Evolutionary conservation across 1,140 invertebrate genomes (phyloP), one percentile per base, ranked within the genome.

Genomic region (Aphelinus atriplicis): DNA sequence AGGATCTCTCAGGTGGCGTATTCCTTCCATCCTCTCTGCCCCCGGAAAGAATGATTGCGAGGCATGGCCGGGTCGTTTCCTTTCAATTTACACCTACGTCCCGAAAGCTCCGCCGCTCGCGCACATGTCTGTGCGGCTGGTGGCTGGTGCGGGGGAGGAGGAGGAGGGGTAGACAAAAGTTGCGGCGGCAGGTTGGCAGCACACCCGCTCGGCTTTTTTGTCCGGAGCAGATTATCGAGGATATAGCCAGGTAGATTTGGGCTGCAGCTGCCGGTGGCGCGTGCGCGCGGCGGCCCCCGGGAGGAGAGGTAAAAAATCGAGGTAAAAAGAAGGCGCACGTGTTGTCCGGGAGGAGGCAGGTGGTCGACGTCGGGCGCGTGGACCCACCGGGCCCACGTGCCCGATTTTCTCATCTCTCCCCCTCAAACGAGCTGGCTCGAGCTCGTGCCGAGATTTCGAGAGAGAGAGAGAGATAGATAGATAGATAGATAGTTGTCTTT

Each of bases 341-440:
- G 85, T 84, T 86, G 72, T 72, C 77, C 79, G 66, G 76, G 1
- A 5, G 46, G 63, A 51, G 81, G 84, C 85, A 86, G 85, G 84
- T 86, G 85, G 83, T 78, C 81, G 80, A 80, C 80, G 84, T 84
- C 81, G 82, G 81, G 80, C 84, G 80, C 82, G 81, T 83, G 84
- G 80, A 77, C 81, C 71, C 82, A 81, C 80, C 81, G 51, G 50
- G 26, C 56, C 10, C 70, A 72, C 70, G 70, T 72, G 62, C 62
- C 62, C 55, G 45, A 72, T 72, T 72, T 72, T 50, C 50, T 65
- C 61, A 72, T 72, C 65, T 65, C 70, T 64, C 71, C 66, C 75
- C 65, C 68, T 68, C 72, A 71, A 55, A 58, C 46, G 55, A 69
- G n/a, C 57, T 3, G 50, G 9, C n/a, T 62, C 10, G 10, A 2